Evolutionary conservation across 2,113 vertebrate species (phyloP).

Genomic region (Dissostichus mawsoni): DNA sequence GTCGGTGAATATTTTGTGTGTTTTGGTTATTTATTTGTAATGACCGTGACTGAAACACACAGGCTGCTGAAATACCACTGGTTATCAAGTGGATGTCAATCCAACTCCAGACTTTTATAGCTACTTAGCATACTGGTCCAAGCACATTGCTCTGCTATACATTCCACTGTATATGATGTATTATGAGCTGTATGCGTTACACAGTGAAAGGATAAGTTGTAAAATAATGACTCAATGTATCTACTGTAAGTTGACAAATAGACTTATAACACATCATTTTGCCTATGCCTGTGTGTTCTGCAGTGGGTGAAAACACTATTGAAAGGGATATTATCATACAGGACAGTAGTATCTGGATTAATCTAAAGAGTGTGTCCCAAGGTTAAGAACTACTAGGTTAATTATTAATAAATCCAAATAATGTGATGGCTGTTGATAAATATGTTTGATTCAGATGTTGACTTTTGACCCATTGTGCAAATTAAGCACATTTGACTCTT

Average conservation of each 20-base stretch:
- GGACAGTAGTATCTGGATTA: not conserved
- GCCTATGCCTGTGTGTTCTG: not conserved
- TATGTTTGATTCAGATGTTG: not conserved
- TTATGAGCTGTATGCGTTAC: too few relatives aligned
- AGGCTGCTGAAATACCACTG: too few relatives aligned
- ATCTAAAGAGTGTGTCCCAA: not conserved
- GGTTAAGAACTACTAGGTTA: not conserved
- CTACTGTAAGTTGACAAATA: not conserved
- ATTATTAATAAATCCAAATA: not conserved
- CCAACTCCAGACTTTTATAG: not conserved
- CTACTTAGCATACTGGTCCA: not conserved
- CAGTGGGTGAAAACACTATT: not conserved
- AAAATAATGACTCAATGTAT: not conserved
- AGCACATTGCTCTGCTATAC: not conserved
- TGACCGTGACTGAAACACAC: conserved; percentile 23
- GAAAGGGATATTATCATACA: not conserved
- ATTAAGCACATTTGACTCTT: not conserved
- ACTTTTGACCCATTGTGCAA: not conserved
- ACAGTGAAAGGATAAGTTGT: not conserved
- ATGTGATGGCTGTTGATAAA: not conserved
- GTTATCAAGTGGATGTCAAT: not conserved
- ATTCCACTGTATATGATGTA: not conserved
- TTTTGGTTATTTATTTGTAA: conserved; percentile 18
- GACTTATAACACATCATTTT: not conserved
- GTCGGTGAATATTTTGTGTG: not conserved